Base-by-base conservation (phyloP, 2,888 invertebrate species). In the Drosophila helvetica region DNA sequence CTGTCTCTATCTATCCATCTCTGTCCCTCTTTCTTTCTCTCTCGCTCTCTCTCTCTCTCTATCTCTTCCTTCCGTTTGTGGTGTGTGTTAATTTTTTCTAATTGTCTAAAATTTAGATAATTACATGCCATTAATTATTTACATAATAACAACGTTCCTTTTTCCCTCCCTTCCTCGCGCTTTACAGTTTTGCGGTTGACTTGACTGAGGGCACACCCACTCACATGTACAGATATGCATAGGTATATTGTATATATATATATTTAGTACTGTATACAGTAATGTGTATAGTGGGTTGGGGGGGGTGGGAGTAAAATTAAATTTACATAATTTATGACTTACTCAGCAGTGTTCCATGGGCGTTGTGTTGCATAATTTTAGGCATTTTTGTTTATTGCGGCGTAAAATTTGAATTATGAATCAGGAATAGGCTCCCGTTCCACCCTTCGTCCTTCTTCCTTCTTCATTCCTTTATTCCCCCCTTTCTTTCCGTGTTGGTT, bases 51-150 rank as follows among this genome's bases (percentile, higher is more conserved):
- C 54, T 33, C 53, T 18, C 62, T 38, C n/a, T 12, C 12, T 25
- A 50, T 22, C 53, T n/a, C 60, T 38, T 9, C 15, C 12, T 45
- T 22, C 3, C 22, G 25, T 45, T 45, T 42, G 60, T 54, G 51
- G 66, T 70, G 56, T 75, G 74, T 86, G 83, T 80, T 90, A 86
- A 88, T 88, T 88, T 90, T 90, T 88, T 85, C 78, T 86, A 90
- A 90, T 90, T 88, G 89, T 80, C 79, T 75, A 76, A 89, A 90
- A 90, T 90, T 90, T 89, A 89, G 81, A 86, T 90, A 90, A 90
- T 90, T 90, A 89, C 84, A 79, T 67, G 77, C 78, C 80, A 90
- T 90, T 90, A 90, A 90, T 90, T 89, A 90, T 90, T 90, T 79
- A 86, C 82, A 88, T 84, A 89, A 86, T 89, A 84, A 86, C 77